Evolutionary conservation across 2,888 invertebrate species (phyloP).

Genomic region (Pseudolycoriella hygida): DNA sequence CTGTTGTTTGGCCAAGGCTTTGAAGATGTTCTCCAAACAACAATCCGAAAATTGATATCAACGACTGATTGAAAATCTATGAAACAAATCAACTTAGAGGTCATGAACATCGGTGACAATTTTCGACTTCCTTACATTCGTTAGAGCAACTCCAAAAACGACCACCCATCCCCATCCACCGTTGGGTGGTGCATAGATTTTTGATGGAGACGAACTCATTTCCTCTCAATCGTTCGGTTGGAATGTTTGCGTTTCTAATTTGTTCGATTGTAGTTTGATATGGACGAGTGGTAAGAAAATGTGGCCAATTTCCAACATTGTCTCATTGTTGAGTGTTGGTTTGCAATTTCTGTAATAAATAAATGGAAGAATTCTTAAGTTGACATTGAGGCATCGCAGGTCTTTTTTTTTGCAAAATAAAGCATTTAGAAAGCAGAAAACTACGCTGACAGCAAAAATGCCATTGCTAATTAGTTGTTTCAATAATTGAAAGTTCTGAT

Average conservation of each 20-base stretch:
- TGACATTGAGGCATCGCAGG: too few species aligned
- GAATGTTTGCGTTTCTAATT: conserved; percentile 27
- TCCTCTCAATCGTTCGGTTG: conserved; percentile 39
- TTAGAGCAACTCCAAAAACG: conserved; percentile 42
- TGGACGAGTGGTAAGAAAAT: too few species aligned
- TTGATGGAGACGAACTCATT: background rate
- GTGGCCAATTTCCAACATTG: too few species aligned
- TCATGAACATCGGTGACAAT: background rate
- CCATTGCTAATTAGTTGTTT: too few species aligned
- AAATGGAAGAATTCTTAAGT: too few species aligned
- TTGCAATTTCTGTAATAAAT: too few species aligned
- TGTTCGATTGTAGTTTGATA: too few species aligned
- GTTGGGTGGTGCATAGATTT: conserved; percentile 31
- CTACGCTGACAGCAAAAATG: too few species aligned
- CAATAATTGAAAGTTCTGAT: too few species aligned
- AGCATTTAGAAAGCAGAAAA: too few species aligned
- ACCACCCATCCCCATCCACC: conserved; percentile 64
- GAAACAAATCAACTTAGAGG: background rate
- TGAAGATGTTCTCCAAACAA: conserved; percentile 46
- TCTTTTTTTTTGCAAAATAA: too few species aligned
- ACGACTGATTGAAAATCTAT: conserved; percentile 51
- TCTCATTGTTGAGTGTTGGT: too few species aligned
- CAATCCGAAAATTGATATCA: conserved; percentile 50
- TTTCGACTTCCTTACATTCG: conserved; percentile 41
- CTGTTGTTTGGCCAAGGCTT: conserved; percentile 42